Evolutionary conservation across 2,797 vertebrate species (phyloP).

Genomic region (Myotis findleyi): DNA sequence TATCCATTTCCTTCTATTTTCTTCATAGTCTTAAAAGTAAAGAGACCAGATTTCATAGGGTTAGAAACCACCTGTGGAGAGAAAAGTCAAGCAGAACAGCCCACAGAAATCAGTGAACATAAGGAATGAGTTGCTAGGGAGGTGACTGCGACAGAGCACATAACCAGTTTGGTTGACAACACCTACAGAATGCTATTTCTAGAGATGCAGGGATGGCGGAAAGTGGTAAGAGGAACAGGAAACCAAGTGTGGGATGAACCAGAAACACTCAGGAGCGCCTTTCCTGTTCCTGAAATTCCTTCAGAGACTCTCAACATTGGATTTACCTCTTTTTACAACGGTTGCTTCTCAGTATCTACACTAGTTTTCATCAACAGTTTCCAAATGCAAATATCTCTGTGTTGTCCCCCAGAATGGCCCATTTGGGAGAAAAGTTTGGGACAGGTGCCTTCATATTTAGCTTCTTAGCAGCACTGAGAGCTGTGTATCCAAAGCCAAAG

Average conservation of each 20-base stretch:
- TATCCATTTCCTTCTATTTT: slow-evolving; percentile 4
- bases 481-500: neutral
- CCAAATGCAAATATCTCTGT: slow-evolving; percentile 56
- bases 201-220: slow-evolving; percentile 56
- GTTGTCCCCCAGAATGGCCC: slow-evolving; percentile 49
- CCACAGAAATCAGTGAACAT: slow-evolving; percentile 74
- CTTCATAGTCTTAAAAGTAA: slow-evolving; percentile 42
- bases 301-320: neutral
- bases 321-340: slow-evolving; percentile 59
- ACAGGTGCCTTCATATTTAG: slow-evolving; percentile 72
- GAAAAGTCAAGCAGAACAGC: slow-evolving; percentile 58
- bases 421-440: slow-evolving; percentile 48
- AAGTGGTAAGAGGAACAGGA: slow-evolving; percentile 73
- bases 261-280: slow-evolving; percentile 57
- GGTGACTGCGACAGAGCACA: slow-evolving; percentile 70
- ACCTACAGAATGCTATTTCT: slow-evolving; percentile 82
- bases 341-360: slow-evolving; percentile 40
- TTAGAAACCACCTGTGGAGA: slow-evolving; percentile 42
- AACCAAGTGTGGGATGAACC: slow-evolving; percentile 72
- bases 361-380: slow-evolving; percentile 65
- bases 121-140: slow-evolving; percentile 77
- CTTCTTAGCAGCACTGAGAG: slow-evolving; percentile 40
- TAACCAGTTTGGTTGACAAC: slow-evolving; percentile 60
- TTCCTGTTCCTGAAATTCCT: slow-evolving; percentile 69
- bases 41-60: slow-evolving; percentile 46